Conservation (phyloP, 2,797 vertebrate species). For the Tadarida brasiliensis region DNA sequence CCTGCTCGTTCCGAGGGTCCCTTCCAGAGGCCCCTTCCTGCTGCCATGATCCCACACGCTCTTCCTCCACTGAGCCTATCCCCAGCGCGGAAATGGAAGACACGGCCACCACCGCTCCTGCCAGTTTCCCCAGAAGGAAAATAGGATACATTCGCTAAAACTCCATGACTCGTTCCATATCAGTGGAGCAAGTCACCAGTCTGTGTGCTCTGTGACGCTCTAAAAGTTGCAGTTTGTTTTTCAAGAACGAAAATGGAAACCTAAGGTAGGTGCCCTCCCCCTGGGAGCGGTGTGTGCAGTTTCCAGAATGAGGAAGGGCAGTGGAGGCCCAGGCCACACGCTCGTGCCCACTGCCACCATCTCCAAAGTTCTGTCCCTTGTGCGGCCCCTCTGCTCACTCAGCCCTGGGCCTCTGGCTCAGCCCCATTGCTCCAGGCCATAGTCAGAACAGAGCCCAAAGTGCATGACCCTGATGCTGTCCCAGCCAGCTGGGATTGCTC, state of each 20-base stretch:
- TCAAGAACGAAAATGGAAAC: background rate
- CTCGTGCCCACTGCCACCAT: background rate
- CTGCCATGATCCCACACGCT: background rate
- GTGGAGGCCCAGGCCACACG: fast-evolving
- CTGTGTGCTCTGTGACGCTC: background rate
- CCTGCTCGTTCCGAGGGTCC: background rate
- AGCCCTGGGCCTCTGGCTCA: background rate
- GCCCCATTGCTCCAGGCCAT: background rate
- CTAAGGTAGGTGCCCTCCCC: background rate
- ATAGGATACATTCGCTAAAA: background rate
- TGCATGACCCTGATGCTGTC: too few species aligned
- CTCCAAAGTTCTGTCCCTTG: fast-evolving
- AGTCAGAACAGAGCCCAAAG: background rate
- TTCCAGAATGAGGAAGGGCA: background rate
- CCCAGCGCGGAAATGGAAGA: background rate
- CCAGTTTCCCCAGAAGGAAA: background rate
- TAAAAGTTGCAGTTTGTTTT: background rate
- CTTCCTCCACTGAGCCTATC: background rate
- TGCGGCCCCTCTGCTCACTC: background rate
- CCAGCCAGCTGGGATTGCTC: too few species aligned
- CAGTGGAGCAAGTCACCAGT: background rate
- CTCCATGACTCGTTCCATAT: background rate
- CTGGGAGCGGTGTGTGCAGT: background rate
- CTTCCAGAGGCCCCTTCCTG: background rate
- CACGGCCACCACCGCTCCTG: too few species aligned